Percentiles rank a stretch among this genome's conserved stretches.
phyloP scores from a whole-genome alignment of 2,113 vertebrate species.

The Damaliscus lunatus region DNA sequence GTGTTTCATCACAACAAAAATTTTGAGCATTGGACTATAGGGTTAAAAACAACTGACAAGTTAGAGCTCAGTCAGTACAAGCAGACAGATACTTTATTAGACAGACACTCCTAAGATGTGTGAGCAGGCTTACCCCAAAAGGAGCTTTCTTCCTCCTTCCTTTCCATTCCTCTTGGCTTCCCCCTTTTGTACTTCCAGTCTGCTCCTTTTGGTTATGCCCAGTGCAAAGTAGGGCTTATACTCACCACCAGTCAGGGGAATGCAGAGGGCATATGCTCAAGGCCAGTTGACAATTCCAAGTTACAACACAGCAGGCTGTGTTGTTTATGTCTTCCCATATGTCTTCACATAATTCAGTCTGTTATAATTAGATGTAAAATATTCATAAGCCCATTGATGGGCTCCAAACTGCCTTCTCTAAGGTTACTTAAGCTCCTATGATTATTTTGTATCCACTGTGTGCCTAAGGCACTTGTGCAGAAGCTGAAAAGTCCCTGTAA shows the following conservation, averaged over 20 bases:
- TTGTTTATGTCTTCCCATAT: not conserved
- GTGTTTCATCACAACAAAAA: not conserved
- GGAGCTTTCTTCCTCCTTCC: not conserved
- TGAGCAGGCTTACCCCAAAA: not conserved
- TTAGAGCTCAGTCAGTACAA: not conserved
- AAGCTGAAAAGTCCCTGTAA: not conserved
- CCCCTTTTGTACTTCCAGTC: not conserved
- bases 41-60: not conserved
- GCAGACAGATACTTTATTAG: not conserved
- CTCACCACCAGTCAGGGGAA: not conserved
- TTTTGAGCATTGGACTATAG: not conserved
- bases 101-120: not conserved
- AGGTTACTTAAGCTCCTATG: not conserved
- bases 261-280: not conserved
- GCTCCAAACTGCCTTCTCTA: not conserved
- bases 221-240: not conserved
- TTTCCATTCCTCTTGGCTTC: not conserved
- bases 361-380: not conserved
- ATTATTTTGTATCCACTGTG: not conserved
- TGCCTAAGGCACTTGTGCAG: not conserved
- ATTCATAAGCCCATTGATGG: not conserved
- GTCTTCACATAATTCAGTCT: not conserved
- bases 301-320: not conserved
- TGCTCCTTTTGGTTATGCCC: not conserved
- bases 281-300: not conserved